A percentile compares a stretch with the other conserved stretches of the same genome.
Conservation (phyloP, 2,888 invertebrate species). For the Hirtodrosophila confusa region DNA sequence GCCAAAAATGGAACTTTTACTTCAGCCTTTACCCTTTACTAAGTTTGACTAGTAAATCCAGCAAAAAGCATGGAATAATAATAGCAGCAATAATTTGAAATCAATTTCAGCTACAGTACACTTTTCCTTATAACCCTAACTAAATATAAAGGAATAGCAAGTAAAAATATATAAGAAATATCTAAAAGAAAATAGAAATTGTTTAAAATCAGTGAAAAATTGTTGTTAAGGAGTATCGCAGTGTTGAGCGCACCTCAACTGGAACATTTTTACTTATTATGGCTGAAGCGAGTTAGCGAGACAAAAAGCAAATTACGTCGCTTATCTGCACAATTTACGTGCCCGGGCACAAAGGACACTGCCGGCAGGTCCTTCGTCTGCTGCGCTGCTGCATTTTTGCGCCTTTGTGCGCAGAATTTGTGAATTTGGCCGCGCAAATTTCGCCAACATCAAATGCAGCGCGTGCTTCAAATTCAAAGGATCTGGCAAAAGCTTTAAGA, state of each 20-base stretch:
- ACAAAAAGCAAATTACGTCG: constrained; percentile 62
- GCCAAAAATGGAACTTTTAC: no score
- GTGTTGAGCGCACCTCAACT: not conserved
- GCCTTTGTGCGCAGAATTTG: constrained; percentile 64
- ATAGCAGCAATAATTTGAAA: no score
- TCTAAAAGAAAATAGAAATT: no score
- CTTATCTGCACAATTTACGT: constrained; percentile 64
- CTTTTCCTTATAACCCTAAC: no score
- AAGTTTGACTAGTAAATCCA: no score
- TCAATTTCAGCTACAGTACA: no score
- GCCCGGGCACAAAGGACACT: constrained; percentile 49
- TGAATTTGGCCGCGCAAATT: constrained; percentile 66
- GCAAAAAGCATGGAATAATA: no score
- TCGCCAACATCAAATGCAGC: constrained; percentile 72
- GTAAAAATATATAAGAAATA: no score
- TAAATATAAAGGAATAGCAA: no score
- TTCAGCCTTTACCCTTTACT: no score
- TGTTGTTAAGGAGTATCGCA: not conserved
- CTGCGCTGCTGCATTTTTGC: constrained; percentile 52
- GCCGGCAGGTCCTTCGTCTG: constrained; percentile 30
- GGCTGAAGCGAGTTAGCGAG: constrained; percentile 27
- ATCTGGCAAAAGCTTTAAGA: constrained; percentile 67
- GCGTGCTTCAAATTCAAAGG: constrained; percentile 62
- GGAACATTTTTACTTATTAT: constrained; percentile 28
- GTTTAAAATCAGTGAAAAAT: not conserved